Evolutionary conservation across 2,797 vertebrate genomes (phyloP), one percentile per base, ranked within the genome.

Genomic region (Myotis findleyi): DNA sequence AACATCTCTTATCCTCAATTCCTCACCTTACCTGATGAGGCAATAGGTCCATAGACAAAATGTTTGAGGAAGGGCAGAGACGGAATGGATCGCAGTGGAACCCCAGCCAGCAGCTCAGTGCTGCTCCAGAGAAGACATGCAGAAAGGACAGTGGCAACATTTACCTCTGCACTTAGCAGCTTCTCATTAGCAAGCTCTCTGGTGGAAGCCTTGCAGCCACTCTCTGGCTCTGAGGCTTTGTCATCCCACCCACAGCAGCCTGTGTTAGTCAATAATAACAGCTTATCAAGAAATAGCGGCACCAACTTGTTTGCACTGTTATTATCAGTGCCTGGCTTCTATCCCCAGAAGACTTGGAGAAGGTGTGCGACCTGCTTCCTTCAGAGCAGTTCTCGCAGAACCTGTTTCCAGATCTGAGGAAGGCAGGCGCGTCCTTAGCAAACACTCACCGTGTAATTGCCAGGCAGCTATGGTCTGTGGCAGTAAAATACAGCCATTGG

Each of bases 211-310:
- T 96, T 89, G 44, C 41, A 44, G 89, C 93, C 71, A 92, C 98
- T 97, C 91, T 53, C 93, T 27, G 97, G 95, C 94, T 97, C 95
- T 62, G 95, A 96, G 97, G 93, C 98, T 97, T 97, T 98, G 97
- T 98, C 98, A 97, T 97, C 98, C 98, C 98, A 98, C 97, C 97
- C 94, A 81, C 96, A 72, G 97, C 96, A 91, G 97, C 98, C 98
- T 98, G 97, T 97, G 98, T 97, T 98, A 97, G 98, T 98, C 97
- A 98, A 98, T 99, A 99, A 99, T 98, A 99, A 99, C 98, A 98
- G 98, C 98, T 98, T 98, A 97, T 98, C 98, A 98, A 98, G 98
- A 98, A 98, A 97, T 94, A 97, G 97, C 97, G 97, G 94, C 97
- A 93, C 90, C 96, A 95, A 96, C 93, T 95, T 98, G 97, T 98